Base-by-base conservation (phyloP, 2,797 vertebrate genomes). In the Pseudocheirus occidentalis region DNA sequence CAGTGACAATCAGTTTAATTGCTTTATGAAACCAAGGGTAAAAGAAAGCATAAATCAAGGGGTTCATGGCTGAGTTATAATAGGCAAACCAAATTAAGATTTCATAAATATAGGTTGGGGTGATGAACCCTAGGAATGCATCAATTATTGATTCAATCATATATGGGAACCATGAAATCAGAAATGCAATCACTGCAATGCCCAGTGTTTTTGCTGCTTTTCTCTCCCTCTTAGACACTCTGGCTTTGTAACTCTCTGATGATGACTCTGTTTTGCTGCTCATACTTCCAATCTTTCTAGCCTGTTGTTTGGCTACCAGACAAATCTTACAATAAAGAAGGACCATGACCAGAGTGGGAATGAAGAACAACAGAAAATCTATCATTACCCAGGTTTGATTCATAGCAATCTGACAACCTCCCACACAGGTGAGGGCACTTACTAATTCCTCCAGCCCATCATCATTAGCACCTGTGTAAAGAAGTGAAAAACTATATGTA, bases 161-260 rank as follows among this genome's bases (percentile, higher is more conserved):
- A 62, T 97, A 62, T 1, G 59, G 59, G 2, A 94, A 97, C 98
- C 97, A 98, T 52, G 98, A 99, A 27, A 98, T 55, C 0, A 96
- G 53, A 92, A 98, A 98, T 52, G 97, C 57, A 0, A 98, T 97
- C n/a, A 97, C 97, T 1, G 95, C 96, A 31, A 97, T 54, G 13
- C 94, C 96, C 6, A 98, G 96, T 12, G 97, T 98, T 97, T 98
- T 98, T 27, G 97, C 98, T 66, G 98, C 97, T 96, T 99, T 99
- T 96, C 95, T 96, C 94, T 98, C 92, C 31, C 91, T 93, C 31
- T 97, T 98, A 9, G 57, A 66, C 73, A 93, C 73, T 94, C 62
- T 95, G 29, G 40, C 62, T 66, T 87, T 96, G 18, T 96, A 95
- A 53, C 16, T 96, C 31, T 92, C 93, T 55, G 40, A 87, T 5